A percentile compares a stretch with the other conserved stretches of the same genome.
Conservation (phyloP, 2,797 vertebrate species). For the Mus caroli region DNA sequence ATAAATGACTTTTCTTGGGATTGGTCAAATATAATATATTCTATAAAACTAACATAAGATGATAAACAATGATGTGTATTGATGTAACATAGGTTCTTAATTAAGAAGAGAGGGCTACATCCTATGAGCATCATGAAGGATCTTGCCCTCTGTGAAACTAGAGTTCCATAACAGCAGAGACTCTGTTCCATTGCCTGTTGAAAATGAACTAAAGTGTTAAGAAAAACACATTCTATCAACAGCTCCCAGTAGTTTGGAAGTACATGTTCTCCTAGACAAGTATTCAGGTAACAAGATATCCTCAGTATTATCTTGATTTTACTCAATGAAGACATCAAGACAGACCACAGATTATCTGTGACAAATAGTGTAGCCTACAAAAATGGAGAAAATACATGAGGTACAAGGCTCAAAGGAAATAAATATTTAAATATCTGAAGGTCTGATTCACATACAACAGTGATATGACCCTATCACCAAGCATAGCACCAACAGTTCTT, state of each 20-base stretch:
- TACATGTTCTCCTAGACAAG: not conserved
- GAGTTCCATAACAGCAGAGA: not conserved
- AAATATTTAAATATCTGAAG: not conserved
- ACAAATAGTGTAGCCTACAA: not conserved
- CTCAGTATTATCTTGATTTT: not conserved
- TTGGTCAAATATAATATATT: not conserved
- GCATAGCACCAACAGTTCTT: not conserved
- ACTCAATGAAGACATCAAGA: not conserved
- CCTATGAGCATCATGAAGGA: not conserved
- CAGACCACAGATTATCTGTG: not conserved
- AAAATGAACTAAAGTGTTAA: not conserved
- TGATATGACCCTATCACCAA: not conserved
- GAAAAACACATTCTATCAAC: not conserved
- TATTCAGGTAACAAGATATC: not conserved
- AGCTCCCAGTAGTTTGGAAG: not conserved
- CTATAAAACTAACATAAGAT: not conserved
- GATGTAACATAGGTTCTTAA: not conserved
- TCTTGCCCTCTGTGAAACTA: not conserved
- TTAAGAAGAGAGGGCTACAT: not conserved
- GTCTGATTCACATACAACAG: not conserved
- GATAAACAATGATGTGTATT: not conserved
- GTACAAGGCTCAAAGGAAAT: not conserved
- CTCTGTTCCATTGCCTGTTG: accelerated
- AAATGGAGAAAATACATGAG: not conserved
- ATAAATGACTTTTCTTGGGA: not conserved